These are phyloP conservation scores for Solenopsis invicta DNA, from an alignment of 1,140 invertebrate genomes.

Conservation along the genomic window DNA sequence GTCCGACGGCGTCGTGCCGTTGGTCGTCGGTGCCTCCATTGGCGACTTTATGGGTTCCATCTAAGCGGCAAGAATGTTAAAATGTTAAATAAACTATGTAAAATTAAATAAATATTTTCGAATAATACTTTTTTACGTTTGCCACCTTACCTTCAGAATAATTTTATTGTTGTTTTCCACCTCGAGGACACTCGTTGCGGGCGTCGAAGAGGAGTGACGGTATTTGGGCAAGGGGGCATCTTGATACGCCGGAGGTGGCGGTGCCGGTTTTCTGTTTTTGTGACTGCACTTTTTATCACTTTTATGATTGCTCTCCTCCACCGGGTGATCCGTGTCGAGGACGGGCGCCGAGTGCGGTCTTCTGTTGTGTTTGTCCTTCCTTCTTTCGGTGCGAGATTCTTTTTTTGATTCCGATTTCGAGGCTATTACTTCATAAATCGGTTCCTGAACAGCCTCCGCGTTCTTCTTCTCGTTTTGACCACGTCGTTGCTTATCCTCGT, in stretches of 20 bases:
- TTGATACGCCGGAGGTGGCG: conserved; percentile 83
- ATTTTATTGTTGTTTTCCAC: conserved; percentile 85
- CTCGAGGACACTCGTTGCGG: conserved; percentile 79
- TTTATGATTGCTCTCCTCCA: conserved; percentile 67
- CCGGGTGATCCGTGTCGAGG: conserved; percentile 78
- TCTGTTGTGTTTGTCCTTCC: conserved; percentile 75
- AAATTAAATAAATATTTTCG: not conserved
- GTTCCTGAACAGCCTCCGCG: conserved; percentile 73
- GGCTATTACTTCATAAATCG: conserved; percentile 83
- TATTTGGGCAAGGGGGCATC: conserved; percentile 82
- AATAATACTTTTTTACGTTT: not conserved
- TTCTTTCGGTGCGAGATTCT: conserved; percentile 72
- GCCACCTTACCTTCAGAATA: conserved; percentile 79
- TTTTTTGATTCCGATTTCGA: conserved; percentile 78
- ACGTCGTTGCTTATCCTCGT: conserved; percentile 62
- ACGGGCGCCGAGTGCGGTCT: conserved; percentile 84
- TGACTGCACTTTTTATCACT: conserved; percentile 72
- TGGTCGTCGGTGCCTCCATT: conserved; percentile 72
- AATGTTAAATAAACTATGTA: not conserved
- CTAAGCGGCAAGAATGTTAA: conserved; percentile 10
- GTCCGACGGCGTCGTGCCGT: conserved; percentile 73
- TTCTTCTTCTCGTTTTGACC: conserved; percentile 62
- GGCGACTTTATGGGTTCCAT: conserved; percentile 80
- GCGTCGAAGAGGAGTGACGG: conserved; percentile 61
- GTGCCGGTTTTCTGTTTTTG: conserved; percentile 78